phyloP scores from a whole-genome alignment of 1,140 invertebrate genomes.

The Nilaparvata lugens region DNA sequence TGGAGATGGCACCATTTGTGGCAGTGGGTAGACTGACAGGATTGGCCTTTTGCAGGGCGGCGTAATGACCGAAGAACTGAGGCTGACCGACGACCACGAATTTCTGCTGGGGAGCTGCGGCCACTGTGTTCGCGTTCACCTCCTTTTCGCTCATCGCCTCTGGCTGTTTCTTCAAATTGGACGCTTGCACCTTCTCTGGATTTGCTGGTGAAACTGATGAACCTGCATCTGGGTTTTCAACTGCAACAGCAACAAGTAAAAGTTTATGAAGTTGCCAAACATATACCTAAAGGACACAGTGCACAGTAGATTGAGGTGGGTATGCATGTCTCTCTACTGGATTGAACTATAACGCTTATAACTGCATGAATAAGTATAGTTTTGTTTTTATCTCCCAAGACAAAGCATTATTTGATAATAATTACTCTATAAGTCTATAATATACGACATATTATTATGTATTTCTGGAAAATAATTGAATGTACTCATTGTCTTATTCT shows the following conservation, averaged over 20 bases:
- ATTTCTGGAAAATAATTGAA: too few species aligned
- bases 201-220: neutral
- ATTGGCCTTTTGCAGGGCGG: slow-evolving; percentile 11
- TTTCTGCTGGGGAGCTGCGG: slow-evolving; percentile 7
- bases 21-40: slow-evolving; percentile 12
- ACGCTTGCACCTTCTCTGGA: neutral
- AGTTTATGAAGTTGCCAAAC: too few species aligned
- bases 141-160: neutral
- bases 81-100: slow-evolving; percentile 19
- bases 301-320: too few species aligned
- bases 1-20: slow-evolving; percentile 16
- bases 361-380: too few species aligned
- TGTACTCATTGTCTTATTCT: too few species aligned
- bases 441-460: too few species aligned
- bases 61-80: slow-evolving; percentile 18
- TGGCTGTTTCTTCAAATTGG: neutral
- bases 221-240: neutral
- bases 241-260: neutral
- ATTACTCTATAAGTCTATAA: too few species aligned
- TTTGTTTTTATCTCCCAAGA: too few species aligned
- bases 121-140: neutral
- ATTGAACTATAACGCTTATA: too few species aligned
- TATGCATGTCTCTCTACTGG: too few species aligned
- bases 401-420: too few species aligned
- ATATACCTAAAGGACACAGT: too few species aligned